Conservation (phyloP, 2,113 vertebrate species). For the Sialia sialis region DNA sequence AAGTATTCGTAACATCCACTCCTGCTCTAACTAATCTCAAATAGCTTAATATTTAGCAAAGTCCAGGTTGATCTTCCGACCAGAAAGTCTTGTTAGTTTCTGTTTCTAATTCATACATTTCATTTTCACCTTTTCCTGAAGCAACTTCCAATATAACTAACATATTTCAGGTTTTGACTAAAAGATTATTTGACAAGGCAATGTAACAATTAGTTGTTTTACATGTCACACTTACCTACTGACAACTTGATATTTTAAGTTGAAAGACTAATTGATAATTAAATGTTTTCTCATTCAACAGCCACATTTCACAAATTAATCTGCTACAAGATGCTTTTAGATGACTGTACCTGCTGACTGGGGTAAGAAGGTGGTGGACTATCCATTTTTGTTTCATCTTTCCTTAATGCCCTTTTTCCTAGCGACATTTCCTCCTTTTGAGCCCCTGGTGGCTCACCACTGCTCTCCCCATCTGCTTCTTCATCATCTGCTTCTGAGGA, state of each 20-base stretch:
- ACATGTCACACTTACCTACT: background rate
- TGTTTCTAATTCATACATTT: background rate
- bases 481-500: slow-evolving; percentile 95
- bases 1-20: background rate
- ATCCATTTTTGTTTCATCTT: slow-evolving; percentile 69
- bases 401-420: slow-evolving; percentile 68
- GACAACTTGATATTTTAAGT: background rate
- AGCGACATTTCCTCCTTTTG: slow-evolving; percentile 71
- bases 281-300: background rate
- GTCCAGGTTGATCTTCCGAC: background rate
- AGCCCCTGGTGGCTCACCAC: slow-evolving; percentile 76
- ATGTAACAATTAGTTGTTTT: background rate
- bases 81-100: background rate
- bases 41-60: background rate
- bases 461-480: slow-evolving; percentile 81
- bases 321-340: background rate
- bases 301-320: background rate
- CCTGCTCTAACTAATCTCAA: background rate
- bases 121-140: background rate
- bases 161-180: background rate
- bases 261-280: background rate
- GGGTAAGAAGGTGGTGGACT: slow-evolving; percentile 83
- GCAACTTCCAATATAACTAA: background rate
- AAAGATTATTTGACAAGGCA: background rate
- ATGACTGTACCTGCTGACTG: slow-evolving; percentile 75